A percentile compares a stretch with the other conserved stretches of the same genome.
Conservation (phyloP, 2,797 vertebrate genomes). For the Rhinella marina region DNA sequence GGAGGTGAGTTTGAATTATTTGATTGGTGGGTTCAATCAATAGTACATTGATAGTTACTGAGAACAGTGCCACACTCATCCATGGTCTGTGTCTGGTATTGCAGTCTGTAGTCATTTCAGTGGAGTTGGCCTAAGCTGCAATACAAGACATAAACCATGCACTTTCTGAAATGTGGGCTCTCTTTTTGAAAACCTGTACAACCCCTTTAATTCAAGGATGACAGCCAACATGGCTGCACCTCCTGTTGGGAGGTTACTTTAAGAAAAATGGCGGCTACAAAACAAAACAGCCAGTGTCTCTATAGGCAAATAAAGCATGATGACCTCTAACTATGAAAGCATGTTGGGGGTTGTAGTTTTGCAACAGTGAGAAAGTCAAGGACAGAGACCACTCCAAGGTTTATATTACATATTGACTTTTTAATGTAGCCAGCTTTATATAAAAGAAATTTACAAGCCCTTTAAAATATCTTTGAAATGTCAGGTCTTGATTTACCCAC, state of each 20-base stretch:
- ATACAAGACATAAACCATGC: neutral
- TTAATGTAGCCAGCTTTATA: neutral
- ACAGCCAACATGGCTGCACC: neutral
- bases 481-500: neutral
- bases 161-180: too few relatives aligned
- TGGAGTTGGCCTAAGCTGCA: neutral
- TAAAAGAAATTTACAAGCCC: slow-evolving; percentile 12
- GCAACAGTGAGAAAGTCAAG: neutral
- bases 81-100: too few relatives aligned
- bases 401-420: neutral
- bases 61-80: too few relatives aligned
- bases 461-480: neutral
- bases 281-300: neutral
- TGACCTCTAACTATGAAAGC: neutral
- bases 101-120: neutral
- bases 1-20: too few relatives aligned
- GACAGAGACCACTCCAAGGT: neutral
- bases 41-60: too few relatives aligned
- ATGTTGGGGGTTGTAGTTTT: neutral
- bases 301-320: neutral
- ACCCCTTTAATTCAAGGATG: neutral
- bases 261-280: too few relatives aligned
- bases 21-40: too few relatives aligned
- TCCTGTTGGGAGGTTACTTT: neutral
- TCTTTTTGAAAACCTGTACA: neutral